phyloP scores from a whole-genome alignment of 1,140 invertebrate species.

The Drosophila simulans region DNA sequence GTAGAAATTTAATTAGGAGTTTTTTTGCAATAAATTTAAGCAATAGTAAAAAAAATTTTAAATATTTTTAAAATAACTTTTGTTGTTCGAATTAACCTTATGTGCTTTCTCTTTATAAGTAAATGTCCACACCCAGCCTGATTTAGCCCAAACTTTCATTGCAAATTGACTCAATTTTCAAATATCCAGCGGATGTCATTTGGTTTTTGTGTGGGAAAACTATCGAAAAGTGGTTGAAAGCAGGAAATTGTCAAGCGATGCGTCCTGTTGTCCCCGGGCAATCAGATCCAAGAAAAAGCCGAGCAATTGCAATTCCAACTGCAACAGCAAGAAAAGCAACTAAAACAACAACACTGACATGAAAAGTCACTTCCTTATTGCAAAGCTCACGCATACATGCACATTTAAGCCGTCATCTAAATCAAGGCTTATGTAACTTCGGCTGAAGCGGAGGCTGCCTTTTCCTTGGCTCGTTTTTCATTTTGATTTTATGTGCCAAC shows the following conservation, averaged over 20 bases:
- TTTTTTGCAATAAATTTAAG: too few relatives aligned
- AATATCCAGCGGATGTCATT: slow-evolving; percentile 46
- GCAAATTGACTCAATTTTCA: slow-evolving; percentile 18
- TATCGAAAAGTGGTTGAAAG: slow-evolving; percentile 49
- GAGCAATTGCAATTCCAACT: slow-evolving; percentile 11
- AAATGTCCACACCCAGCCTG: not conserved
- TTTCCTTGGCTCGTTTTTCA: slow-evolving; percentile 46
- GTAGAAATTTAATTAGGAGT: too few relatives aligned
- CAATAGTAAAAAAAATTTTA: too few relatives aligned
- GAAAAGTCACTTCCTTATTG: slow-evolving; percentile 81
- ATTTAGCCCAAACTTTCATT: slow-evolving; percentile 31
- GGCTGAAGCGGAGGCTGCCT: slow-evolving; percentile 40
- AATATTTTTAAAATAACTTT: too few relatives aligned
- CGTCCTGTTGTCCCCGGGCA: slow-evolving; percentile 57
- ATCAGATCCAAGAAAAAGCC: slow-evolving; percentile 35
- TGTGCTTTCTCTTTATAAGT: slow-evolving; percentile 3
- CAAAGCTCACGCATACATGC: slow-evolving; percentile 48
- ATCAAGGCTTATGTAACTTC: slow-evolving; percentile 78
- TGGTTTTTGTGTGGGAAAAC: slow-evolving; percentile 28
- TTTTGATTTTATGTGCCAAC: slow-evolving; percentile 34
- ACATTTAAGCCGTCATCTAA: slow-evolving; percentile 74
- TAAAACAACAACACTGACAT: slow-evolving; percentile 43
- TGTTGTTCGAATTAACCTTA: too few relatives aligned
- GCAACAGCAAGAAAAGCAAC: slow-evolving; percentile 1
- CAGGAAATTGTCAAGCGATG: slow-evolving; percentile 66